These are phyloP conservation scores for Tinamus major DNA, from an alignment of 2,797 vertebrate genomes.

Conservation along the genomic window DNA sequence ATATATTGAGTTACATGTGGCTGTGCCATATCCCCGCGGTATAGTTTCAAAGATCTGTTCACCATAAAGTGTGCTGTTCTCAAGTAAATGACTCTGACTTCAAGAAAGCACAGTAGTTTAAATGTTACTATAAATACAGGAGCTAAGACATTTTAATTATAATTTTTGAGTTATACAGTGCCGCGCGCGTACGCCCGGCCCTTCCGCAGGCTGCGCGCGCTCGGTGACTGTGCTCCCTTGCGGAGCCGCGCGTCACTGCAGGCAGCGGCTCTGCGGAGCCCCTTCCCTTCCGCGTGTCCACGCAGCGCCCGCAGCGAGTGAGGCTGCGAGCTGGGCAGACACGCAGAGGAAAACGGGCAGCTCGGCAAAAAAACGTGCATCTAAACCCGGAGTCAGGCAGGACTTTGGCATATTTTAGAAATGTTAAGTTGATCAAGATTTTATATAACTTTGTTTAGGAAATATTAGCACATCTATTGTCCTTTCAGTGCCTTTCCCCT, in stretches of 20 bases:
- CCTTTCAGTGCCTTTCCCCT: slow-evolving; percentile 55
- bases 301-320: too few species aligned
- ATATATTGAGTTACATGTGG: slow-evolving; percentile 91
- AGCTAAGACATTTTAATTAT: slow-evolving; percentile 89
- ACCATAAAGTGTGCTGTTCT: slow-evolving; percentile 85
- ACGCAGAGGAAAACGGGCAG: neutral
- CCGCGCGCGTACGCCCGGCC: slow-evolving; percentile 77
- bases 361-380: neutral
- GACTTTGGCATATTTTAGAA: neutral
- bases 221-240: slow-evolving; percentile 82
- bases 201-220: slow-evolving; percentile 77
- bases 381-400: neutral
- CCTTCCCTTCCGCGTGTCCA: too few species aligned
- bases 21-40: slow-evolving; percentile 85
- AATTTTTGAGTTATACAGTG: slow-evolving; percentile 87
- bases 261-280: slow-evolving; percentile 23
- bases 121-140: slow-evolving; percentile 89
- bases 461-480: slow-evolving; percentile 29
- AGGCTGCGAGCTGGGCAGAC: too few species aligned
- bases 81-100: slow-evolving; percentile 88
- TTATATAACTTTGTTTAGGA: neutral
- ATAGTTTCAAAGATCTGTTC: slow-evolving; percentile 87
- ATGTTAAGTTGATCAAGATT: neutral
- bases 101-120: slow-evolving; percentile 87
- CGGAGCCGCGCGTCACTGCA: slow-evolving; percentile 81